Evolutionary conservation across 2,797 vertebrate species (phyloP).

Genomic region (Menidia menidia): DNA sequence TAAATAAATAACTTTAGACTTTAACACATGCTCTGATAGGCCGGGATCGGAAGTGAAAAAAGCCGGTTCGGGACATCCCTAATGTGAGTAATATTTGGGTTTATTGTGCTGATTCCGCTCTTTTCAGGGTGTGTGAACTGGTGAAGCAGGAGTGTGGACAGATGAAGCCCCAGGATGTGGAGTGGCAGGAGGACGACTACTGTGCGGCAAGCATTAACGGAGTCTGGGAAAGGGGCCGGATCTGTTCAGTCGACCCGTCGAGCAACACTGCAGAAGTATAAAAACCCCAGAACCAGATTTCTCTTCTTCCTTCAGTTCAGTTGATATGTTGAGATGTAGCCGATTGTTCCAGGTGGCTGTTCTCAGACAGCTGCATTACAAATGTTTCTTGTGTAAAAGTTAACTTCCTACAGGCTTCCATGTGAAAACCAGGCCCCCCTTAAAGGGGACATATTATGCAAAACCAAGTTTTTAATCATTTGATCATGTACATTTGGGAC

Average conservation of each 20-base stretch:
- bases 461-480: too few species aligned
- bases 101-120: neutral
- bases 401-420: too few species aligned
- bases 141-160: conserved; percentile 80
- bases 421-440: too few species aligned
- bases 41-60: too few species aligned
- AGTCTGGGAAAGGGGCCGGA: conserved; percentile 88
- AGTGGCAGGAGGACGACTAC: conserved; percentile 85
- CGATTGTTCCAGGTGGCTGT: too few species aligned
- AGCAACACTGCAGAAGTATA: conserved; percentile 84
- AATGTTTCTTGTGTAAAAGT: too few species aligned
- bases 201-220: conserved; percentile 85
- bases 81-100: neutral
- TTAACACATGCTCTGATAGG: too few species aligned
- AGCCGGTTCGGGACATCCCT: too few species aligned
- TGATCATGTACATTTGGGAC: too few species aligned
- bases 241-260: conserved; percentile 77
- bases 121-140: conserved; percentile 84
- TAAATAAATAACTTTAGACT: too few species aligned
- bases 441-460: too few species aligned
- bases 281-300: neutral
- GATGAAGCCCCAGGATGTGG: conserved; percentile 68
- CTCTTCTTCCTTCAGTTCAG: neutral
- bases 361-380: too few species aligned
- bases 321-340: neutral